Percentiles rank a stretch among this genome's conserved stretches.
phyloP scores from a whole-genome alignment of 2,797 vertebrate species.

The Takifugu rubripes region DNA sequence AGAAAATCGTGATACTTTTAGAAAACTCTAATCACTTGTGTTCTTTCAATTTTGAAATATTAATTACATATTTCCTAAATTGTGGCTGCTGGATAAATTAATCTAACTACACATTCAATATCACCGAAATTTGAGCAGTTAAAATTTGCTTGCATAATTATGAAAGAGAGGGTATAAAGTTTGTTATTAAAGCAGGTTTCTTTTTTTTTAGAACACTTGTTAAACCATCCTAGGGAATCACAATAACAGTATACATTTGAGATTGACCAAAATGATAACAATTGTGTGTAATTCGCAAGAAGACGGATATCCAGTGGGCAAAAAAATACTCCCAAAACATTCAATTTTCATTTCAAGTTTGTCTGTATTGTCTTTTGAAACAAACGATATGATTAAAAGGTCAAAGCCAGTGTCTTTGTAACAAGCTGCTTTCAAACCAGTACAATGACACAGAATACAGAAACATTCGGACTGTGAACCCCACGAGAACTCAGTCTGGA shows the following conservation, averaged over 20 bases:
- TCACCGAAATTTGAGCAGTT: background rate
- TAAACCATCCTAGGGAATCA: no score
- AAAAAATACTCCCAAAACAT: background rate
- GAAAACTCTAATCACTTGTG: no score
- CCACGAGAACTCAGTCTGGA: no score
- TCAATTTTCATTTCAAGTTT: conserved; percentile 22
- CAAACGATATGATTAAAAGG: conserved; percentile 37
- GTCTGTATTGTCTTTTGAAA: conserved; percentile 49
- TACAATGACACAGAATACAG: conserved; percentile 43
- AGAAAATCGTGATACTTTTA: no score
- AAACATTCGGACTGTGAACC: conserved; percentile 1
- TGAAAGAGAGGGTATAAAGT: no score
- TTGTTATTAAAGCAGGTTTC: no score
- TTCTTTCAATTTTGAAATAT: no score
- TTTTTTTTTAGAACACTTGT: no score
- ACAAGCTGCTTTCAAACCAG: conserved; percentile 35
- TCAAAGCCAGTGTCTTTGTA: conserved; percentile 44
- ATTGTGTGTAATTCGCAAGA: background rate
- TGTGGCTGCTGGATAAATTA: conserved; percentile 24
- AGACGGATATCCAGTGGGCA: background rate
- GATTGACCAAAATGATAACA: no score
- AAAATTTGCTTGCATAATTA: no score
- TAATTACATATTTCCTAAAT: conserved; percentile 1
- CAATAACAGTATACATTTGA: no score
- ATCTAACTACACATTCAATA: background rate